Evolutionary conservation across 2,888 invertebrate species (phyloP).

Genomic region (Pristionchus exspectatus): DNA sequence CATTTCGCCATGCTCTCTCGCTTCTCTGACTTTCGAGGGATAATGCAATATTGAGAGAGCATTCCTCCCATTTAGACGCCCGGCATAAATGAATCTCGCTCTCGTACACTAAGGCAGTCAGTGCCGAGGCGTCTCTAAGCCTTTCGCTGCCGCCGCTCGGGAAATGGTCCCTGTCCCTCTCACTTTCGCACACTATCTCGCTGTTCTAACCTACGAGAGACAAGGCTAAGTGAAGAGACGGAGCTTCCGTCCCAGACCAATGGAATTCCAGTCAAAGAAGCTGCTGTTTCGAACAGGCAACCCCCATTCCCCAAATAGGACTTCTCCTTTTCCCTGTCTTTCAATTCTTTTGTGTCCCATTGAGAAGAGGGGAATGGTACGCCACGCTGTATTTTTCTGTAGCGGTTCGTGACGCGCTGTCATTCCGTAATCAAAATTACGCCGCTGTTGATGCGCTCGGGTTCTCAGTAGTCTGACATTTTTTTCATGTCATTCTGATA

Average conservation of each 20-base stretch:
- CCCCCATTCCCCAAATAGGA: background rate
- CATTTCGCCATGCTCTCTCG: background rate
- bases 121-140: background rate
- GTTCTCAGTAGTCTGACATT: background rate
- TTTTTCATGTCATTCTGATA: background rate
- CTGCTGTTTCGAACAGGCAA: background rate
- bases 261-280: background rate
- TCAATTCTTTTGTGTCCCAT: too few species aligned
- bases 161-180: background rate
- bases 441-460: background rate
- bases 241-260: background rate
- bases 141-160: too few species aligned
- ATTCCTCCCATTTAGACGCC: background rate
- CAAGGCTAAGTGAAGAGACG: background rate
- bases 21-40: background rate
- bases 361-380: too few species aligned
- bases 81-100: background rate
- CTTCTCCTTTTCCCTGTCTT: background rate
- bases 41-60: too few species aligned
- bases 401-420: background rate
- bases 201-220: background rate
- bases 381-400: too few species aligned
- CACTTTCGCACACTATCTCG: background rate
- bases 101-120: conserved; percentile 2
- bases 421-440: background rate